These are phyloP conservation scores for Halcyon leucocephala DNA, from an alignment of 2,797 vertebrate genomes.

Conservation along the genomic window DNA sequence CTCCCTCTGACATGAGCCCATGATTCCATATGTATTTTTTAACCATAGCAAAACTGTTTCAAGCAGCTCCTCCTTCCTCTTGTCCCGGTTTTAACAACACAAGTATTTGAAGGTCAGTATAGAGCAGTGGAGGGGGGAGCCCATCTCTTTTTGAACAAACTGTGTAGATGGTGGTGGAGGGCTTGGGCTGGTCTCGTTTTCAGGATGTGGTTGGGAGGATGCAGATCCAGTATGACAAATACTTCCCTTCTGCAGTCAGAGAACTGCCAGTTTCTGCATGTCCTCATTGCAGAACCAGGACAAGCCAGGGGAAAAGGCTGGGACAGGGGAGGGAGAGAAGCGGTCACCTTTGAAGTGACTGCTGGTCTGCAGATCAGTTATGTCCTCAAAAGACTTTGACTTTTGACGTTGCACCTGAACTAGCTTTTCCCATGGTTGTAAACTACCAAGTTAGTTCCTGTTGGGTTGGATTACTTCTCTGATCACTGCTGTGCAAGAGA, in stretches of 20 bases:
- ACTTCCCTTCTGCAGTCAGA: neutral
- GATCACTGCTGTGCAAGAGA: neutral
- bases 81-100: neutral
- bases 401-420: neutral
- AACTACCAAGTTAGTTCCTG: neutral
- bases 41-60: neutral
- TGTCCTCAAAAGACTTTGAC: neutral
- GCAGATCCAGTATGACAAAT: neutral
- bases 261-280: accelerated
- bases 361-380: neutral
- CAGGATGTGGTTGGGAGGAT: neutral
- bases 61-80: neutral
- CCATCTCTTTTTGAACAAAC: neutral
- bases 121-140: accelerated
- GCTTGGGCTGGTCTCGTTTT: accelerated
- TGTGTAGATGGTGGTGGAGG: neutral
- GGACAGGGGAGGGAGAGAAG: neutral
- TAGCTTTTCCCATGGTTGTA: neutral
- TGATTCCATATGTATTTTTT: neutral
- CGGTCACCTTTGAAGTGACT: neutral
- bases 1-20: neutral
- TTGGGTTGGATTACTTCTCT: neutral
- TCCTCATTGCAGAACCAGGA: neutral
- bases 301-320: neutral
- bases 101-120: neutral